These are phyloP conservation scores for Halcyon badia DNA, from an alignment of 2,797 vertebrate genomes.

Conservation along the genomic window DNA sequence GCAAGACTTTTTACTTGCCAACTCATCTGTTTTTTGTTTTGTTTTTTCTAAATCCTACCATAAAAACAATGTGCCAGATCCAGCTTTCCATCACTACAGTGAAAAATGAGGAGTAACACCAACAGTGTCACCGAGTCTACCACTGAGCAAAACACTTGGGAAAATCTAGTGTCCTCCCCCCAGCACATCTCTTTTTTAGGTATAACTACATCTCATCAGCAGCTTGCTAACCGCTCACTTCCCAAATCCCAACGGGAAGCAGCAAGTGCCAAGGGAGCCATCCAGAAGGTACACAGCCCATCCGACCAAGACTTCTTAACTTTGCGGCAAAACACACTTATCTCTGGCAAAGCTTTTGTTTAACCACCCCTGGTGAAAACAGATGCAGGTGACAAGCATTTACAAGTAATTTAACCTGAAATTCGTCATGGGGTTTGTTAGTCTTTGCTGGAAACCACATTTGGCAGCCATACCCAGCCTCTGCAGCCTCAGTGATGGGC, in stretches of 20 bases:
- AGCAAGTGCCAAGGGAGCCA: rapidly evolving
- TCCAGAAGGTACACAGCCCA: background rate
- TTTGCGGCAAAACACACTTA: background rate
- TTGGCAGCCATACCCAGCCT: background rate
- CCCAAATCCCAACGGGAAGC: background rate
- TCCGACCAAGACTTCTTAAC: background rate
- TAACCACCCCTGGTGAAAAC: constrained; percentile 41
- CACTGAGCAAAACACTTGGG: background rate
- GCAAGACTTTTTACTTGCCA: background rate
- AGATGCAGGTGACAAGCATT: background rate
- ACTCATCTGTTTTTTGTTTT: background rate
- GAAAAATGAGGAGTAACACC: background rate
- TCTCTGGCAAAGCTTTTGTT: constrained; percentile 26
- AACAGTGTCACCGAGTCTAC: background rate
- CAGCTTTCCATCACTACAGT: background rate
- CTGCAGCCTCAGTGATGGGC: background rate
- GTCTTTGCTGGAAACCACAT: constrained; percentile 7
- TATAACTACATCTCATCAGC: background rate
- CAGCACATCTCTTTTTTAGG: background rate
- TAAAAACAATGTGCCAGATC: background rate
- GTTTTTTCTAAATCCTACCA: background rate
- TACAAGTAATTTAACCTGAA: constrained; percentile 33
- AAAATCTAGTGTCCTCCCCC: background rate
- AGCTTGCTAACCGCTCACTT: background rate
- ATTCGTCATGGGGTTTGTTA: background rate